Base-by-base conservation (phyloP, 1,140 invertebrate genomes). In the Tenebrio molitor region DNA sequence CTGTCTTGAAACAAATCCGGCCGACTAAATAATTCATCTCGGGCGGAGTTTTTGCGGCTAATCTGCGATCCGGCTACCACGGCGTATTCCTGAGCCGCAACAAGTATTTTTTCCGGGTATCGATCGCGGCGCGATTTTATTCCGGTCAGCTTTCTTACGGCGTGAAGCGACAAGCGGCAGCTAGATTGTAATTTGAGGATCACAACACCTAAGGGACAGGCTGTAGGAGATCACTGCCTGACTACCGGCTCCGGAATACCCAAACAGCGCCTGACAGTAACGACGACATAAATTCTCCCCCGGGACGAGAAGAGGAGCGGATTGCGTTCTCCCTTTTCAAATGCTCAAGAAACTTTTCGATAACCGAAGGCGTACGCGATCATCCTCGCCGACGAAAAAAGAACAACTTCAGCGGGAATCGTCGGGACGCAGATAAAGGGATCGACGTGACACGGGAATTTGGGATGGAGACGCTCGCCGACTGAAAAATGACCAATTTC, bases 181-280 rank as follows among this genome's bases (percentile, higher is more conserved):
- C 76, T 76, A 77, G 78, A 79, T 79, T 79, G 78, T 79, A 76
- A 76, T 76, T 76, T 76, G 73, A 71, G 46, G 72, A 74, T 76
- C 75, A 76, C 75, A 74, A 74, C 78, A 79, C 78, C 78, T 76
- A 71, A 58, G 78, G 78, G 78, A 79, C 74, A 68, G 44, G 50
- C 39, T 70, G 44, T 21, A 63, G 68, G 36, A 74, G 75, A 72
- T 74, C 75, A 70, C 73, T 70, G 62, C 68, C 64, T 63, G 70
- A 44, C 66, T 42, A 65, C 71, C 69, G 41, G 42, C 74, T 62
- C 72, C 68, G 69, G 78, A 78, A 81, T 81, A 81, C 77, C 79
- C 81, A 80, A 81, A 81, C 81, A 79, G 77, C 75, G 77, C 77
- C 80, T 81, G 81, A 82, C 81, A 80, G 79, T 81, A 82, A 82